A percentile compares a stretch with the other conserved stretches of the same genome.
Conservation (phyloP, 2,888 invertebrate species). For the Bimastos eiseni region DNA sequence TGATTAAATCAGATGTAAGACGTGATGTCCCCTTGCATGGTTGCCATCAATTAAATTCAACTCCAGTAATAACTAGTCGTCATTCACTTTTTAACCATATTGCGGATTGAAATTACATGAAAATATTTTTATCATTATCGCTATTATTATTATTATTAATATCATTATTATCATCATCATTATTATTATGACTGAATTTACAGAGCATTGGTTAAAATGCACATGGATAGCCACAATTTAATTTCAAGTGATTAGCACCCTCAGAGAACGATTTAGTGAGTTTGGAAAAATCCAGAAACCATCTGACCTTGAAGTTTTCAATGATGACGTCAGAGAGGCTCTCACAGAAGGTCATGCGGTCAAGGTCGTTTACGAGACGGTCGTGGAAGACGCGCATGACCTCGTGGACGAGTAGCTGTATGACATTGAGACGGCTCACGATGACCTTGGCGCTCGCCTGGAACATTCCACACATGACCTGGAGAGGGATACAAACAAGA, state of each 20-base stretch:
- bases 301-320: constrained; percentile 60
- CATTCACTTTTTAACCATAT: too few relatives aligned
- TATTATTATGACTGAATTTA: too few relatives aligned
- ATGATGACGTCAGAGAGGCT: constrained; percentile 58
- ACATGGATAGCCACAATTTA: too few relatives aligned
- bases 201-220: too few relatives aligned
- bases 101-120: too few relatives aligned
- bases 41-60: too few relatives aligned
- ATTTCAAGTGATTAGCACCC: background rate
- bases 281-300: background rate
- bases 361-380: constrained; percentile 53
- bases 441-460: constrained; percentile 58
- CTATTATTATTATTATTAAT: too few relatives aligned
- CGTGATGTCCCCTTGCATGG: too few relatives aligned
- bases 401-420: constrained; percentile 60
- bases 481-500: background rate
- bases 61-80: too few relatives aligned
- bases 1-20: too few relatives aligned
- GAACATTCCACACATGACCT: constrained; percentile 60
- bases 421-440: constrained; percentile 57
- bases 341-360: constrained; percentile 55
- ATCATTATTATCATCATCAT: too few relatives aligned
- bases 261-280: background rate
- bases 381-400: constrained; percentile 61
- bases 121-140: too few relatives aligned